A percentile compares a stretch with the other conserved stretches of the same genome.
Conservation (phyloP, 2,888 invertebrate genomes). For the Nasonovia ribisnigri region DNA sequence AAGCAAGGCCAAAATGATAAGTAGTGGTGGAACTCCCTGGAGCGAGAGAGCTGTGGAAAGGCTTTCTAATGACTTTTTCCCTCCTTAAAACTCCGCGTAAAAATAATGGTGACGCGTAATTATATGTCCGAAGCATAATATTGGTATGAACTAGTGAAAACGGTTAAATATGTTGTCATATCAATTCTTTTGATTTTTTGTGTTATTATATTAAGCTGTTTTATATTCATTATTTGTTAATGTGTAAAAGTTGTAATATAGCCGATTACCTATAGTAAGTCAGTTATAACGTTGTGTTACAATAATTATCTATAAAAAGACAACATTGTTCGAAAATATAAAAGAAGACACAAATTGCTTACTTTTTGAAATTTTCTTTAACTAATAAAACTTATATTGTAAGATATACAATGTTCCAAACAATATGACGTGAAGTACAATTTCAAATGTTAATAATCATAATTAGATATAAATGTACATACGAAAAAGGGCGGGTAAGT, state of each 20-base stretch:
- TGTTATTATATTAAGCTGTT: too few relatives aligned
- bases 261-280: not conserved
- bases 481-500: too few relatives aligned
- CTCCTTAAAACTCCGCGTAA: not conserved
- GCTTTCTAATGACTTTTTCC: slow-evolving; percentile 29
- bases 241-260: not conserved
- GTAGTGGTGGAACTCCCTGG: slow-evolving; percentile 22
- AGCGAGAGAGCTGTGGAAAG: slow-evolving; percentile 29
- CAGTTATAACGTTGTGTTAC: not conserved
- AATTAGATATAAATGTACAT: not conserved
- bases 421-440: not conserved
- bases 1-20: slow-evolving; percentile 46
- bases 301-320: not conserved
- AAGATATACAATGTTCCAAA: not conserved
- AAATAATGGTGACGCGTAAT: not conserved
- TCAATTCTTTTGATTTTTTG: not conserved
- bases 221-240: not conserved
- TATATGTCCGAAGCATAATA: slow-evolving; percentile 11
- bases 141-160: not conserved
- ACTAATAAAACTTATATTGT: not conserved
- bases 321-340: not conserved
- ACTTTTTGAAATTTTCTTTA: not conserved
- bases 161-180: not conserved
- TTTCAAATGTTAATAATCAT: not conserved
- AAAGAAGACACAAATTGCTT: not conserved